These are phyloP conservation scores for Melanostoma mellinum DNA, from an alignment of 2,888 invertebrate species.

Conservation along the genomic window DNA sequence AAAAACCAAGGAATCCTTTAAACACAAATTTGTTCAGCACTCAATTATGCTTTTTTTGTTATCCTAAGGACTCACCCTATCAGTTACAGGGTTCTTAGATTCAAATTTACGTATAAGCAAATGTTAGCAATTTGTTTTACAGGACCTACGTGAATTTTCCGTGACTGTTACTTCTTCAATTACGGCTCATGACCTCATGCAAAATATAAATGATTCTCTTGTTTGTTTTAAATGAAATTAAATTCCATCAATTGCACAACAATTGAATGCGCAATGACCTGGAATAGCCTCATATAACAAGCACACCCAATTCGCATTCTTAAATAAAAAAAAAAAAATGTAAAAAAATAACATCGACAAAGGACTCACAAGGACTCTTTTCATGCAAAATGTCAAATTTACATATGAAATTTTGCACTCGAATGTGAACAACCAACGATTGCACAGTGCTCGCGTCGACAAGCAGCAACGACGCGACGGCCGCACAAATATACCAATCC, in stretches of 20 bases:
- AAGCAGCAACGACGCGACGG: background rate
- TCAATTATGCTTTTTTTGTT: no score
- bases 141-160: no score
- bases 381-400: constrained; percentile 68
- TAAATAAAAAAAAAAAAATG: constrained; percentile 24
- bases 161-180: no score
- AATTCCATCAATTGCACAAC: constrained; percentile 64
- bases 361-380: constrained; percentile 38
- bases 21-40: no score
- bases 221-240: constrained; percentile 48
- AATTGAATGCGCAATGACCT: constrained; percentile 68
- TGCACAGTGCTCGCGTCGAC: background rate
- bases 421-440: constrained; percentile 30
- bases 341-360: constrained; percentile 20
- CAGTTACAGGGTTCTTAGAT: no score
- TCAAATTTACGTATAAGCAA: no score
- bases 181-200: background rate
- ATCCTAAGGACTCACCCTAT: no score
- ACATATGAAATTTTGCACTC: constrained; percentile 61
- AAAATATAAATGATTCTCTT: constrained; percentile 5
- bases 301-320: constrained; percentile 28
- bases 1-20: no score
- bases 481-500: constrained; percentile 31
- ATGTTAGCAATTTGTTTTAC: no score
- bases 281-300: constrained; percentile 39